phyloP scores from a whole-genome alignment of 2,888 invertebrate genomes.

The Philhelius pedissequus region DNA sequence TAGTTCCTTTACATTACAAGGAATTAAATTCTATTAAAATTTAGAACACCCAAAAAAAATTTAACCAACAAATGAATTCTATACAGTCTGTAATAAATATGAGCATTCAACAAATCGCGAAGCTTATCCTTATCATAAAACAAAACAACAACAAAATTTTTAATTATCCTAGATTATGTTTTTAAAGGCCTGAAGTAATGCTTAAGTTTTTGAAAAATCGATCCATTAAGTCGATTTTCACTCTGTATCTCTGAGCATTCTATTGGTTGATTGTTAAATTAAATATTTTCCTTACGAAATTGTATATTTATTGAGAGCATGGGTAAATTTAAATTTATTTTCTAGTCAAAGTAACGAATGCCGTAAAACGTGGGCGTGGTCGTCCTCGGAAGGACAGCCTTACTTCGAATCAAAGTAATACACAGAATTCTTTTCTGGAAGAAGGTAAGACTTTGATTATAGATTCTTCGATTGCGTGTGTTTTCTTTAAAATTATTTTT shows the following conservation, averaged over 20 bases:
- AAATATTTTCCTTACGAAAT: conserved; percentile 8
- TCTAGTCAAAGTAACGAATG: conserved; percentile 78
- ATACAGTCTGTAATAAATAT: not conserved
- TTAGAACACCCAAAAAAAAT: too few species aligned
- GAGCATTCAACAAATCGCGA: not conserved
- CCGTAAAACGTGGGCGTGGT: conserved; percentile 82
- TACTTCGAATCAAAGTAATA: conserved; percentile 79
- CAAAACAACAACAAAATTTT: not conserved
- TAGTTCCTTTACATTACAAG: too few species aligned
- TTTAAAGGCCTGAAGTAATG: not conserved
- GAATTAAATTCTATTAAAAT: too few species aligned
- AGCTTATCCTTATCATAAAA: not conserved
- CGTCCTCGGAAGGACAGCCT: conserved; percentile 81
- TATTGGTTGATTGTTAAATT: conserved; percentile 30
- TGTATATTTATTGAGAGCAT: conserved; percentile 45
- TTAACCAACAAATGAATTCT: too few species aligned
- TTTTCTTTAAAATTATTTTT: conserved; percentile 6
- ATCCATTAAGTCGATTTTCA: not conserved
- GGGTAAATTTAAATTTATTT: conserved; percentile 71
- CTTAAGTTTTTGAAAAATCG: not conserved
- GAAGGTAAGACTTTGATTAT: conserved; percentile 81
- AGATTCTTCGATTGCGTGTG: conserved; percentile 32
- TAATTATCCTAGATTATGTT: not conserved
- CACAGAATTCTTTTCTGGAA: conserved; percentile 85
- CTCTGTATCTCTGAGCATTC: not conserved